Conservation (phyloP, 2,113 vertebrate species). For the Myrmophylax atrothorax region DNA sequence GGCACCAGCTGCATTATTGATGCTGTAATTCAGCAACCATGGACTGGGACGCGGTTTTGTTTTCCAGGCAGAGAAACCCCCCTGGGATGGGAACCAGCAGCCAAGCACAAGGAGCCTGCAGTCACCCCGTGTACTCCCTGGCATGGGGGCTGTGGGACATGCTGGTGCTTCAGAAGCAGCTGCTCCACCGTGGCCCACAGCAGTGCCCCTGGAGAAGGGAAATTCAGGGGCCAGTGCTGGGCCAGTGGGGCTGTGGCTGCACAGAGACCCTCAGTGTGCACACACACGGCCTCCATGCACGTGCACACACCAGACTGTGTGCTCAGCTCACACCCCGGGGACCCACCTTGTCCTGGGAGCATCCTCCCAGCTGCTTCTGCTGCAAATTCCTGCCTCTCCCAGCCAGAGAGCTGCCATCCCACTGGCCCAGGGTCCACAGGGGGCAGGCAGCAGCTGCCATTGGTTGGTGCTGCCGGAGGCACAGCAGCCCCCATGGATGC, state of each 20-base stretch:
- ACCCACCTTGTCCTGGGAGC: fast-evolving
- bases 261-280: no score
- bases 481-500: background rate
- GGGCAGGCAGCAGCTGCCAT: background rate
- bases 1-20: fast-evolving
- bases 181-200: background rate
- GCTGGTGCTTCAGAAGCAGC: background rate
- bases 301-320: fast-evolving
- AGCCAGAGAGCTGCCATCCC: background rate
- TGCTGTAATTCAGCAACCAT: background rate
- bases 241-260: background rate
- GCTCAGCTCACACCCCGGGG: background rate
- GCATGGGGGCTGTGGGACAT: background rate
- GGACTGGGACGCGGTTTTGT: background rate
- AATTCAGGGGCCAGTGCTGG: background rate
- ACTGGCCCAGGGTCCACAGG: fast-evolving
- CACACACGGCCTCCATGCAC: background rate
- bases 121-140: background rate
- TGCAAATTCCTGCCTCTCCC: background rate
- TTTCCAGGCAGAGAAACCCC: background rate
- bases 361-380: background rate
- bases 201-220: background rate
- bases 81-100: background rate
- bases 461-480: fast-evolving
- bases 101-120: background rate